Evolutionary conservation across 1,140 invertebrate species (phyloP), one percentile per base, ranked within the genome.

Genomic region (Agrilus planipennis): DNA sequence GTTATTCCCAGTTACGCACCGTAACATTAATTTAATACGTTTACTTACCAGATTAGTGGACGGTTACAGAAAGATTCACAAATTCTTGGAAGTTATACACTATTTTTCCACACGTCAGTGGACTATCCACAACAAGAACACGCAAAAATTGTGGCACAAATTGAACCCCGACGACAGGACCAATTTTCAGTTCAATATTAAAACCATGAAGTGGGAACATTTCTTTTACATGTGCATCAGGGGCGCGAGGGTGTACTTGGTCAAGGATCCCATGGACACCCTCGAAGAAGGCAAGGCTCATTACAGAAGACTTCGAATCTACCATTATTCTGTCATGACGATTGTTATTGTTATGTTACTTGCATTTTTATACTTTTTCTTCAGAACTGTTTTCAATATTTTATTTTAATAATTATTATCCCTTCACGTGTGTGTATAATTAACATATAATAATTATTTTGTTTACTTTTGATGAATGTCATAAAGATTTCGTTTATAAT

Each of bases 31-130:
- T 75, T 37, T 61, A 71, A 34, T 73, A 77, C 52, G 63, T 62
- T 22, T 51, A 68, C 31, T 53, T 64, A 20, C 15, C 58, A 87
- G 83, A 60, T 69, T 86, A 65, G 69, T 77, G 16, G 75, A 77
- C 55, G 75, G 83, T n/a, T 86, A 87, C 51, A 68, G 67, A n/a
- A 81, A 80, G 54, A 73, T 86, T 29, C 68, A 77, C 37, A 79
- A 79, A 54, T 79, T 84, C 34, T 70, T 75, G 10, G 64, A 67
- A n/a, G 75, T 77, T 2, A 63, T 86, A n/a, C 69, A 76, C 27
- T 87, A 78, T 56, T 87, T 87, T 55, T 73, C 76, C 17, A 67
- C 69, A 0, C 64, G 73, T 27, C 64, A 80, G 47, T 89, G 84
- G 75, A 68, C 71, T 21, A 86, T 88, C 50, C 58, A 69, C 15